Percentiles rank a stretch among this genome's conserved stretches.
phyloP scores from a whole-genome alignment of 1,140 invertebrate species.

The Liolophura sinensis region DNA sequence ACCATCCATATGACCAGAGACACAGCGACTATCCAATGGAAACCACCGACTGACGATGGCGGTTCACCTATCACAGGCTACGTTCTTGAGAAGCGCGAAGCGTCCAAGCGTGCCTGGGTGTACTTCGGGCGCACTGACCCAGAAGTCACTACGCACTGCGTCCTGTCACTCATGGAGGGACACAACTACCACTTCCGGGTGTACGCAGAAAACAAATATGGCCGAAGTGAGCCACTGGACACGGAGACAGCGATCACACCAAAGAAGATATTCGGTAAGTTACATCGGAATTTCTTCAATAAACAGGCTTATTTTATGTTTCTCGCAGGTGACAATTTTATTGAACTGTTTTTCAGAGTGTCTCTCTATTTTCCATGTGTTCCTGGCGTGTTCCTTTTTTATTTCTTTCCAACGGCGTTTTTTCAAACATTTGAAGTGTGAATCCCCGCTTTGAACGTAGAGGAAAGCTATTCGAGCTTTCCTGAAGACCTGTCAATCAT shows the following conservation, averaged over 20 bases:
- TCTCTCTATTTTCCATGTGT: too few relatives aligned
- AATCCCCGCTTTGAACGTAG: too few relatives aligned
- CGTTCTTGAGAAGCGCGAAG: constrained; percentile 58
- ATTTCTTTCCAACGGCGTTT: too few relatives aligned
- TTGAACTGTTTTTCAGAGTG: background rate
- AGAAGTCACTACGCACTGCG: constrained; percentile 71
- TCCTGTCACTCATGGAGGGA: constrained; percentile 86
- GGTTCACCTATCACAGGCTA: constrained; percentile 54
- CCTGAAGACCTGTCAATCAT: too few relatives aligned
- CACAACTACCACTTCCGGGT: constrained; percentile 96
- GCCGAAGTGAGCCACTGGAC: constrained; percentile 90
- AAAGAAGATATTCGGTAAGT: constrained; percentile 85
- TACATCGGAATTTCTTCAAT: background rate
- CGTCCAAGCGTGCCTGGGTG: constrained; percentile 83
- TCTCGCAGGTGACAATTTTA: background rate
- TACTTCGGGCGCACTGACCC: constrained; percentile 66
- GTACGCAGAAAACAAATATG: constrained; percentile 97
- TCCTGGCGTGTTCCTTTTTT: too few relatives aligned
- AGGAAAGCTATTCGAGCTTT: too few relatives aligned
- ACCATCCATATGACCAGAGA: constrained; percentile 59
- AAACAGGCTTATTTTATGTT: background rate
- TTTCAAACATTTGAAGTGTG: too few relatives aligned
- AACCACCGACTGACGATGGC: constrained; percentile 51
- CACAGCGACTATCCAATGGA: constrained; percentile 52
- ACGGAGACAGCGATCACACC: constrained; percentile 89